Base-by-base conservation (phyloP, 2,797 vertebrate genomes). In the Sebastes miniatus region DNA sequence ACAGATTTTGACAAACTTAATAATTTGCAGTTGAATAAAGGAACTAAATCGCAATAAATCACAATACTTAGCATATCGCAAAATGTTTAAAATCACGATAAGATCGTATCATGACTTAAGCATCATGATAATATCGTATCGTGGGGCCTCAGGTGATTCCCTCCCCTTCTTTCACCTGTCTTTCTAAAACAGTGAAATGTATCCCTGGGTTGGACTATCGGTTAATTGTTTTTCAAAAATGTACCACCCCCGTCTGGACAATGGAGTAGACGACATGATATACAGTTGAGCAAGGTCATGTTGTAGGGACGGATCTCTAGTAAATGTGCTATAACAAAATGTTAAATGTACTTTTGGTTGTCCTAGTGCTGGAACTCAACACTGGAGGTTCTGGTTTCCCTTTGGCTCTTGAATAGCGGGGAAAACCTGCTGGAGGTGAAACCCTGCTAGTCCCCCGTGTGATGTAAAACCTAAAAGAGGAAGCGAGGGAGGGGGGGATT, bases 381-480 rank as follows among this genome's bases (percentile, higher is more conserved):
- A 39, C 3, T 57, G 20, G 36, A 47, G 65, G 43, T 34, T 52
- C 63, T 5, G 1, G 22, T 59, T 71, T 63, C n/a, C 22, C 34
- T 66, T 18, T 54, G 20, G 8, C 11, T 64, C 54, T n/a, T 20
- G 25, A 9, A 9, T 22, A 77, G 24, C 13, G 6, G 25, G 36
- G 36, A 62, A 61, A 72, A 76, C 63, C 77, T 59, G 29, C 7
- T 24, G 47, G 59, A 54, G 27, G 36, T 79, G 32, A 83, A 81
- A 61, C 52, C 76, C 64, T 16, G 5, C 13, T 12, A 11, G 27
- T 52, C 43, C 56, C 66, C 52, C 11, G 1, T 66, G 64, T 73
- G 63, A 61, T 61, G 69, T 64, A 10, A 82, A 76, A 68, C 29
- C 73, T 57, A 66, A 81, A 83, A 63, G 47, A 67, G 66, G 67